Evolutionary conservation across 2,888 invertebrate genomes (phyloP).

Genomic region (Hedya salicella): DNA sequence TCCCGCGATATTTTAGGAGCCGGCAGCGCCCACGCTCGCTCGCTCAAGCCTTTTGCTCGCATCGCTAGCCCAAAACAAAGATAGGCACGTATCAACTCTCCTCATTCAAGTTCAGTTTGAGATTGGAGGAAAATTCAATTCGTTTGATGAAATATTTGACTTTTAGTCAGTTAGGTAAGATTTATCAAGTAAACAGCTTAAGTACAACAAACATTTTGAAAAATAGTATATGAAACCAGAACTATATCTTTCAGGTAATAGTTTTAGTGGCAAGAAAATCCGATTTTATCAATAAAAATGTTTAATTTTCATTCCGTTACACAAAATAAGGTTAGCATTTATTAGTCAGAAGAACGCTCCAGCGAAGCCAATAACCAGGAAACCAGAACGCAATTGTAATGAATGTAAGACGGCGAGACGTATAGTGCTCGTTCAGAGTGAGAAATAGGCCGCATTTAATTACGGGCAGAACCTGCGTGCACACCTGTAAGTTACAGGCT

Average conservation of each 20-base stretch:
- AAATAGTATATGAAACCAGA: no score
- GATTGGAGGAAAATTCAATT: neutral
- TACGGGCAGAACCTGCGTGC: neutral
- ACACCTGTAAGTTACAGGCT: conserved; percentile 18
- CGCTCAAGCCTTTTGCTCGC: neutral
- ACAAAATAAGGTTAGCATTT: no score
- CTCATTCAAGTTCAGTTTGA: neutral
- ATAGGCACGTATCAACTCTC: neutral
- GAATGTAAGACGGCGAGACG: neutral
- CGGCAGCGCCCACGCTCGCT: conserved; percentile 1
- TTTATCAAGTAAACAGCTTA: neutral
- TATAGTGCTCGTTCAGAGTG: conserved; percentile 18
- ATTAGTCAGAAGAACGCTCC: neutral
- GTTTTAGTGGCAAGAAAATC: no score
- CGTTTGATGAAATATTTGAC: neutral
- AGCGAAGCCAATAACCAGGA: neutral
- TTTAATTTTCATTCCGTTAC: no score
- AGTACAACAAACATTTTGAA: no score
- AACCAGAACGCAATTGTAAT: conserved; percentile 3
- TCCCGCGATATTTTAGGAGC: conserved; percentile 4
- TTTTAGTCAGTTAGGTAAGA: neutral
- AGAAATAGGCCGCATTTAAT: conserved; percentile 32
- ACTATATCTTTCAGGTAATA: no score
- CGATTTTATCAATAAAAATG: no score
- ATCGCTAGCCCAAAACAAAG: conserved; percentile 16